These are phyloP conservation scores for Caenorhabditis drosophilae DNA, from an alignment of 2,888 invertebrate species.

Conservation along the genomic window DNA sequence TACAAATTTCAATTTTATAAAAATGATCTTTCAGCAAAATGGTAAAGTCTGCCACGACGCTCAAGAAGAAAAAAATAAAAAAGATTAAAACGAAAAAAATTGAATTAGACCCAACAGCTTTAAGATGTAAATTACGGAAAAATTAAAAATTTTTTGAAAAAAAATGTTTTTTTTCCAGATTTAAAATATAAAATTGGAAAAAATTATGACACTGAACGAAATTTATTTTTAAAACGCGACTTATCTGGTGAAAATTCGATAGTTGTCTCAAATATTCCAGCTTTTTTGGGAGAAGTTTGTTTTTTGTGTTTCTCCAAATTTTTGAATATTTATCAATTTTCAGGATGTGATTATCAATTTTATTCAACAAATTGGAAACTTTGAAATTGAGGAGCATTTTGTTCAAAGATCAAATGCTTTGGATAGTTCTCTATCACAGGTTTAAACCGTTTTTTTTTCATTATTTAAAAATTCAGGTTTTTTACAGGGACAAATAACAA, in stretches of 20 bases:
- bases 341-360: constrained; percentile 32
- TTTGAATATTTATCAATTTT: too few relatives aligned
- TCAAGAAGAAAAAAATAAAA: constrained; percentile 14
- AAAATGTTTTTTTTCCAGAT: constrained; percentile 7
- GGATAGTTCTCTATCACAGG: constrained; percentile 21
- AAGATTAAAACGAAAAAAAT: constrained; percentile 12
- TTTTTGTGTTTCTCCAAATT: not conserved
- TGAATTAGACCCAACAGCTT: constrained; percentile 17
- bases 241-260: constrained; percentile 26
- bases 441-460: too few relatives aligned
- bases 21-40: too few relatives aligned
- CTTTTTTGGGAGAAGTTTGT: constrained; percentile 35
- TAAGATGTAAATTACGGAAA: constrained; percentile 26
- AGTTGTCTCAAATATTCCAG: constrained; percentile 41
- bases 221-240: constrained; percentile 35
- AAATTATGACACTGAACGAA: constrained; percentile 19
- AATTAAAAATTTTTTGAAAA: too few relatives aligned
- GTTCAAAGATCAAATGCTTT: constrained; percentile 30
- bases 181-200: constrained; percentile 18
- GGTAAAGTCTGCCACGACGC: not conserved
- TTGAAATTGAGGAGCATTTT: constrained; percentile 22
- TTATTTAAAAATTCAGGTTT: too few relatives aligned
- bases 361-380: constrained; percentile 25
- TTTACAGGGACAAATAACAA: constrained; percentile 41
- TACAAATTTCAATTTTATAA: too few relatives aligned